Evolutionary conservation across 2,888 invertebrate species (phyloP).

Genomic region (Eurytoma adleriae): DNA sequence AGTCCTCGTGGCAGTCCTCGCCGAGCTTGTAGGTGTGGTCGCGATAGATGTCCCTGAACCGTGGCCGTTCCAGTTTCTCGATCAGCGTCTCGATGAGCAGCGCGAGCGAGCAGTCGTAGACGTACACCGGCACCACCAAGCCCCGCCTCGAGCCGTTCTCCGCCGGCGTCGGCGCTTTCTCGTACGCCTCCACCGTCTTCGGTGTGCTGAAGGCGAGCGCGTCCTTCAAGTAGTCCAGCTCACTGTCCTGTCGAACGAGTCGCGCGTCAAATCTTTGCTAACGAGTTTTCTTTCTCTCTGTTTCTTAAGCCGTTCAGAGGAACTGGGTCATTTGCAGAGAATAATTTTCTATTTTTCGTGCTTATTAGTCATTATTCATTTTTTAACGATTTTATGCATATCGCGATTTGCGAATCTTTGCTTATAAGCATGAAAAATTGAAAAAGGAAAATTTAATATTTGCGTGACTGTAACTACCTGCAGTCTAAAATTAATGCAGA

Average conservation of each 20-base stretch:
- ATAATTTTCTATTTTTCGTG: too few relatives aligned
- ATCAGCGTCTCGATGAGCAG: constrained; percentile 79
- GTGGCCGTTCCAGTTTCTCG: constrained; percentile 71
- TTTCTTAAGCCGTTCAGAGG: too few relatives aligned
- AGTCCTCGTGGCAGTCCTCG: constrained; percentile 70
- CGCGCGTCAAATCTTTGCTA: too few relatives aligned
- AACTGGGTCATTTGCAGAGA: too few relatives aligned
- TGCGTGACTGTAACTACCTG: too few relatives aligned
- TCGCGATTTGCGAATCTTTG: too few relatives aligned
- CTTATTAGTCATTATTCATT: too few relatives aligned
- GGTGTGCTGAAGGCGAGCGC: constrained; percentile 60
- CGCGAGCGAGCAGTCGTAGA: constrained; percentile 82
- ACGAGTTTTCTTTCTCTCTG: too few relatives aligned
- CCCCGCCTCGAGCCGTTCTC: constrained; percentile 55
- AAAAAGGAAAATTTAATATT: too few relatives aligned
- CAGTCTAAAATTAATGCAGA: too few relatives aligned
- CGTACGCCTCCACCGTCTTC: constrained; percentile 49
- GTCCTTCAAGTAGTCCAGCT: constrained; percentile 61
- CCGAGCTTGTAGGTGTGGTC: constrained; percentile 77
- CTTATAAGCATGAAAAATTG: too few relatives aligned
- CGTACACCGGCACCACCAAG: constrained; percentile 80
- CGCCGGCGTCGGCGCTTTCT: constrained; percentile 44
- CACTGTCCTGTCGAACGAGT: constrained; percentile 48
- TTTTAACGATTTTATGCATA: too few relatives aligned
- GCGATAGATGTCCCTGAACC: constrained; percentile 77